Evolutionary conservation across 2,797 vertebrate genomes (phyloP).

Genomic region (Sarcophilus harrisii): DNA sequence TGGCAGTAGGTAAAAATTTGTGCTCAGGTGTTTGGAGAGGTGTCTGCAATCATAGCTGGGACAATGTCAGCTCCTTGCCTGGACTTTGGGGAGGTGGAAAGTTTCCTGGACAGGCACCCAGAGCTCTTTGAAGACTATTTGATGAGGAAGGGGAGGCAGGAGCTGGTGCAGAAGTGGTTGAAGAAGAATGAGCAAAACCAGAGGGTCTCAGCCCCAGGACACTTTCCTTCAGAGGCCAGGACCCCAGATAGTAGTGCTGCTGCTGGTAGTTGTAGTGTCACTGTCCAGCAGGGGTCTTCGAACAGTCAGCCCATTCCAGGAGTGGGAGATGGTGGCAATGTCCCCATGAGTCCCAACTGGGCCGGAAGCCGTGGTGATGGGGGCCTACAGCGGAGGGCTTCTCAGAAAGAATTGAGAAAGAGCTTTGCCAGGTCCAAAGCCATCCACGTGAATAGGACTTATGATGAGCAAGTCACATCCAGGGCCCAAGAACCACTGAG

Average conservation of each 20-base stretch:
- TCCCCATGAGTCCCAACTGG: conserved; percentile 79
- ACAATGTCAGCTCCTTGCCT: conserved; percentile 84
- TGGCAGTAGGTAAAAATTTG: conserved; percentile 5
- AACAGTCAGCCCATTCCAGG: conserved; percentile 48
- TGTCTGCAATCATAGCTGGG: conserved; percentile 11
- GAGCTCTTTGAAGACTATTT: conserved; percentile 94
- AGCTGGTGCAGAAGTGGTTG: conserved; percentile 96
- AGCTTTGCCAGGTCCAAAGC: conserved; percentile 98
- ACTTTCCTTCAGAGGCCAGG: neutral
- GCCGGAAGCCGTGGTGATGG: conserved; percentile 87
- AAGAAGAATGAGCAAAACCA: conserved; percentile 84
- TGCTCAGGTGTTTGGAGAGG: conserved; percentile 6
- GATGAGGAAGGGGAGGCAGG: conserved; percentile 92
- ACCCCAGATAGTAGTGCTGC: neutral
- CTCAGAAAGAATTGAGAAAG: conserved; percentile 96
- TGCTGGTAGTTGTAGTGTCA: conserved; percentile 1
- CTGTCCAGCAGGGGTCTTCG: conserved; percentile 49
- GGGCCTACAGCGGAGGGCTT: conserved; percentile 92
- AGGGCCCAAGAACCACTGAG: conserved; percentile 95
- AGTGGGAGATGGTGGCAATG: conserved; percentile 45
- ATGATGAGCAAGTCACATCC: conserved; percentile 96
- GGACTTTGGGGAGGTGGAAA: conserved; percentile 96
- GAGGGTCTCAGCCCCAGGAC: conserved; percentile 60
- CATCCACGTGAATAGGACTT: conserved; percentile 96
- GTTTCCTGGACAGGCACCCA: conserved; percentile 96